phyloP scores from a whole-genome alignment of 1,140 invertebrate genomes.

The Drosophila lacteicornis region DNA sequence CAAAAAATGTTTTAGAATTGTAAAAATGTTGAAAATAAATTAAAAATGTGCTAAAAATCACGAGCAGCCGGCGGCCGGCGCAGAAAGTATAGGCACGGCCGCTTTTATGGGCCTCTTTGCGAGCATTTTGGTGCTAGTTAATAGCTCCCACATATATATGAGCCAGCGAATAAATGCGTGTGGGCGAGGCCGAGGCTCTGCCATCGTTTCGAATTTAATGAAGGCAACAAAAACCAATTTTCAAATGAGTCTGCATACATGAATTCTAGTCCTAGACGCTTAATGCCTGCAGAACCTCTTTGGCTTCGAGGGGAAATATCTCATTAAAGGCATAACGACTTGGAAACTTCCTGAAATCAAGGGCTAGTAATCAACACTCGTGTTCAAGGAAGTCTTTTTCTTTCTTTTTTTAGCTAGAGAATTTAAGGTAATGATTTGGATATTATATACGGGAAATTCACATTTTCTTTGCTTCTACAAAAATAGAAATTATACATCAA shows the following conservation, averaged over 20 bases:
- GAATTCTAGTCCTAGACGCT: not conserved
- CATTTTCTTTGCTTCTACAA: not conserved
- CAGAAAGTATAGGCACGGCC: constrained; percentile 26
- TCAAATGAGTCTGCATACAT: constrained; percentile 13
- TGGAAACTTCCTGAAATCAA: not conserved
- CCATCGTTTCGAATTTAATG: constrained; percentile 41
- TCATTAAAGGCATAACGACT: not conserved
- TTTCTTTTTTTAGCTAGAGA: not conserved
- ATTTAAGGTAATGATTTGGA: not conserved
- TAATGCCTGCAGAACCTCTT: not conserved
- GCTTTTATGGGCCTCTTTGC: constrained; percentile 50
- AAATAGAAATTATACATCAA: not conserved
- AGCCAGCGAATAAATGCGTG: constrained; percentile 31
- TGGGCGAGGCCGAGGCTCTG: constrained; percentile 31
- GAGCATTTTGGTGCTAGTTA: constrained; percentile 68
- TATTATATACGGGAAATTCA: constrained; percentile 2
- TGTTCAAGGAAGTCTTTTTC: not conserved
- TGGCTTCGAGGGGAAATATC: not conserved
- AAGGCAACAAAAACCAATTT: constrained; percentile 44
- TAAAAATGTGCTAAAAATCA: constrained; percentile 77
- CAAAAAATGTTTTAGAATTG: constrained; percentile 68
- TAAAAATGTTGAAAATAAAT: constrained; percentile 82
- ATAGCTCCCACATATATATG: constrained; percentile 35
- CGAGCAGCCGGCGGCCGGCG: constrained; percentile 30
- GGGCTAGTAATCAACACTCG: not conserved